Evolutionary conservation across 2,888 invertebrate genomes (phyloP), one percentile per base, ranked within the genome.

Genomic region (Euphydryas editha): DNA sequence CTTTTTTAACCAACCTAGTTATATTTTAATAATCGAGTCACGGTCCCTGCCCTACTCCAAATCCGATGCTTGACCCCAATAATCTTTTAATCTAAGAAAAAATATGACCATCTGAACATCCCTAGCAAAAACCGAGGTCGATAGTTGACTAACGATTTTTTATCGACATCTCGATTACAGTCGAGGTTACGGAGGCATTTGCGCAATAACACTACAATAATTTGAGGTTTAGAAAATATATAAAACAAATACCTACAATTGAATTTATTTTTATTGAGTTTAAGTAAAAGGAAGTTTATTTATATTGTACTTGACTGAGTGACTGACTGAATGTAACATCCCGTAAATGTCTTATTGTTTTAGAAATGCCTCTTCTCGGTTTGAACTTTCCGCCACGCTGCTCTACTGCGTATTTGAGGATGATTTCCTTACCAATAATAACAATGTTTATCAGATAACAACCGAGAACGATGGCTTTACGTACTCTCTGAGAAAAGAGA

Each of bases 101-200:
- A 84, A 81, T 79, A 75, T 75, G 84, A 72, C 83, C 83, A 80
- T 85, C 82, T 74, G 82, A 75, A 72, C 83, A 85, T 86, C 86
- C 85, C 83, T 70, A 74, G 84, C 84, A 85, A 85, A 85, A 72
- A 72, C 75, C 76, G 80, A 85, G 85, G 85, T 82, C 49, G 49
- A 24, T 78, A 78, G 77, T 82, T 81, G 79, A 76, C 78, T 75
- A 79, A 80, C 69, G 72, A 73, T 76, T 81, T 80, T 83, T 82
- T 79, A 75, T 75, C 71, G 68, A 62, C 66, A 68, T 68, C 57
- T 63, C 74, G 70, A 73, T 73, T 74, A 69, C 62, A 49, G 21
- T 15, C 84, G 79, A 86, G 85, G 85, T 73, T 78, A 72, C 56
- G 59, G 65, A 44, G 55, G 57, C 61, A 69, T 65, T 82, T 81